A percentile compares a stretch with the other conserved stretches of the same genome.
phyloP scores from a whole-genome alignment of 2,113 vertebrate species.

The Puffinus mauretanicus region DNA sequence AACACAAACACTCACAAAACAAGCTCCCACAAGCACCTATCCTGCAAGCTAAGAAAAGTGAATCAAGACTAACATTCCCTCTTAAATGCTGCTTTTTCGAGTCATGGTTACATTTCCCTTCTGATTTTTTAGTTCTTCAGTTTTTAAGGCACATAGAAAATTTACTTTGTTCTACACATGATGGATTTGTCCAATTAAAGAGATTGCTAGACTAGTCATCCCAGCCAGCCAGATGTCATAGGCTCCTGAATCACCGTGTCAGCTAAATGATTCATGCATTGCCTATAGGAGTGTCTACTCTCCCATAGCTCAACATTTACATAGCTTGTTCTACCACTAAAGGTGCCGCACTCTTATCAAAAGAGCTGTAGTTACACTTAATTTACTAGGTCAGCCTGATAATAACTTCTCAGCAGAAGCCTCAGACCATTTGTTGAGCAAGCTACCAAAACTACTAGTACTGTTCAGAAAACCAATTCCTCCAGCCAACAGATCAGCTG shows the following conservation, averaged over 20 bases:
- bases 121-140: not conserved
- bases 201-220: not conserved
- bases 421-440: not conserved
- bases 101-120: not conserved
- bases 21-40: not conserved
- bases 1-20: not conserved
- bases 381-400: not conserved
- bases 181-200: not conserved
- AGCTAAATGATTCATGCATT: not conserved
- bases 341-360: not conserved
- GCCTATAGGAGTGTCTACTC: not conserved
- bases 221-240: not conserved
- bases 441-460: not conserved
- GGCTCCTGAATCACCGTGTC: not conserved
- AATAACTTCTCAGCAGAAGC: not conserved
- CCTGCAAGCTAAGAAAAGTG: not conserved
- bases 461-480: not conserved
- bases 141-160: not conserved
- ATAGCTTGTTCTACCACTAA: conserved; percentile 13
- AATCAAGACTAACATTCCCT: not conserved
- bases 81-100: not conserved
- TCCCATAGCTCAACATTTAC: not conserved
- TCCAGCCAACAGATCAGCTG: not conserved
- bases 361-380: not conserved
- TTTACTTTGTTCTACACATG: not conserved